Conservation (phyloP, 2,113 vertebrate genomes). For the Sorex araneus region DNA sequence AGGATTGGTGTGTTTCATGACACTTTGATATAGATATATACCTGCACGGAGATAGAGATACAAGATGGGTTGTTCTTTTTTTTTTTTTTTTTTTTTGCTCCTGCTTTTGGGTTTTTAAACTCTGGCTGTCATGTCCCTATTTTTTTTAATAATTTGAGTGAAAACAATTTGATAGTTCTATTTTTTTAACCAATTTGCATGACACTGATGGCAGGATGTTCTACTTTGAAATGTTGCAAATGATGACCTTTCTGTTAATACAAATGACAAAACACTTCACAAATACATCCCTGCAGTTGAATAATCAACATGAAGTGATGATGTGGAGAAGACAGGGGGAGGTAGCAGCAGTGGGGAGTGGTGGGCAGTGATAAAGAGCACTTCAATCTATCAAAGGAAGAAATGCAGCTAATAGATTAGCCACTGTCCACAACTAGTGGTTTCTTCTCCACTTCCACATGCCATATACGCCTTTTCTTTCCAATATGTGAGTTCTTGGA, state of each 20-base stretch:
- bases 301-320: slow-evolving; percentile 81
- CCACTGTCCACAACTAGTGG: slow-evolving; percentile 68
- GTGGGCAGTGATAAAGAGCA: slow-evolving; percentile 68
- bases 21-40: background rate
- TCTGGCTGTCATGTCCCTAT: background rate
- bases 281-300: slow-evolving; percentile 77
- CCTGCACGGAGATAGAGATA: background rate
- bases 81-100: too few species aligned
- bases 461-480: slow-evolving; percentile 63
- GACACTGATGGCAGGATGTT: slow-evolving; percentile 59
- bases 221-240: slow-evolving; percentile 54
- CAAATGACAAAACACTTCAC: slow-evolving; percentile 73
- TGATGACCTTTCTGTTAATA: slow-evolving; percentile 59
- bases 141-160: slow-evolving; percentile 49
- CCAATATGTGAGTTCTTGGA: slow-evolving; percentile 78
- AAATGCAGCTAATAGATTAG: slow-evolving; percentile 81
- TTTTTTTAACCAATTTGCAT: slow-evolving; percentile 73
- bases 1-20: background rate
- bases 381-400: slow-evolving; percentile 77
- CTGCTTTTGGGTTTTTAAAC: background rate
- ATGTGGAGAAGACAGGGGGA: slow-evolving; percentile 41
- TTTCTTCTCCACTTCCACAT: slow-evolving; percentile 64
- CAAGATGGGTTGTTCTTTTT: background rate
- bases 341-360: slow-evolving; percentile 59
- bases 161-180: background rate